phyloP scores from a whole-genome alignment of 2,888 invertebrate genomes.

The Orchesella flavescens region DNA sequence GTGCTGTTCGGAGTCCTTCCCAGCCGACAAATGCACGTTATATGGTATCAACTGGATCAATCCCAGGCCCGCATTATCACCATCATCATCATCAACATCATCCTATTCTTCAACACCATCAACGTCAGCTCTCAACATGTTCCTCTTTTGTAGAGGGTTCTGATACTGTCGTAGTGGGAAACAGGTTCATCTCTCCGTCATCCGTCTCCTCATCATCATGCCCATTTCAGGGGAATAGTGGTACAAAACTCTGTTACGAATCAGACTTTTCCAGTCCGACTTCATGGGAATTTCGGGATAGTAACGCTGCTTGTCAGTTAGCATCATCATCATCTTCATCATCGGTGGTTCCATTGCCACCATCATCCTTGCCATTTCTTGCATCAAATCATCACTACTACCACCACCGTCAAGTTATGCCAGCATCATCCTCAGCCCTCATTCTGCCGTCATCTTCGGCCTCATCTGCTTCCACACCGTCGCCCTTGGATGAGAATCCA shows the following conservation, averaged over 20 bases:
- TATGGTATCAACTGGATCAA: background rate
- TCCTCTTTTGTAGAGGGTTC: background rate
- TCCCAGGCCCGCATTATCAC: background rate
- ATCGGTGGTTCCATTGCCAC: background rate
- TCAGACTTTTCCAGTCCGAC: constrained; percentile 71
- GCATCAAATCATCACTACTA: background rate
- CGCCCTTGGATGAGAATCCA: constrained; percentile 35
- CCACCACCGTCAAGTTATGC: background rate
- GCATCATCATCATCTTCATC: background rate
- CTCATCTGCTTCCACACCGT: constrained; percentile 31
- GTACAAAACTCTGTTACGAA: constrained; percentile 71
- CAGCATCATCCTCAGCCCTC: background rate
- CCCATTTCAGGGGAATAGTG: constrained; percentile 35
- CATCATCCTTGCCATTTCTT: background rate
- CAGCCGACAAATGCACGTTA: constrained; percentile 1
- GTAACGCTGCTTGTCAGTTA: background rate
- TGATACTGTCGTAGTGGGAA: background rate
- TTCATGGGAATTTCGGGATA: constrained; percentile 70
- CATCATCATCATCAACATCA: constrained; percentile 15
- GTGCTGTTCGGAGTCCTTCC: constrained; percentile 36
- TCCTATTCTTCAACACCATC: constrained; percentile 9
- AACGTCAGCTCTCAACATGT: background rate
- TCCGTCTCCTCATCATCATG: background rate
- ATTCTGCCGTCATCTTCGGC: background rate
- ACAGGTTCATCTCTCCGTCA: background rate